Evolutionary conservation across 23 tunicate genomes (phyloP).

Genomic region (Botrylloides violaceus): DNA sequence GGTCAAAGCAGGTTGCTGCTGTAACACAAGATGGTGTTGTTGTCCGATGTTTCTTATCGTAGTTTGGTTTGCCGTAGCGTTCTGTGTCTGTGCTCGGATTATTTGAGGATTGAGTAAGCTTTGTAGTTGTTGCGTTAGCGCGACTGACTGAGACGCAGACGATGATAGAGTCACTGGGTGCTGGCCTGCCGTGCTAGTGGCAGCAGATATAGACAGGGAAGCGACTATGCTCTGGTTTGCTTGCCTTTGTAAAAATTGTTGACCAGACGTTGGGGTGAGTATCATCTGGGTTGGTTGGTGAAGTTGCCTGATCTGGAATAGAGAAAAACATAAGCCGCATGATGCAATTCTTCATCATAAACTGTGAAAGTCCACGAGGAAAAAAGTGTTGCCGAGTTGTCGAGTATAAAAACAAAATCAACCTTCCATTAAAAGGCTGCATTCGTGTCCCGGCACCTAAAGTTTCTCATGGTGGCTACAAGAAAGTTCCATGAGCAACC

Average conservation of each 20-base stretch:
- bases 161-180: slow-evolving; percentile 15
- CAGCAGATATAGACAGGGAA: slow-evolving; percentile 17
- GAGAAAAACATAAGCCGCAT: not conserved
- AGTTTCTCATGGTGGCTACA: too few species aligned
- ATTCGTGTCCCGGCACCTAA: too few species aligned
- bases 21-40: slow-evolving; percentile 3
- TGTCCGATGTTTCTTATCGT: slow-evolving; percentile 1
- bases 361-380: not conserved
- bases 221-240: not conserved
- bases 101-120: slow-evolving; percentile 7
- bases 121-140: slow-evolving; percentile 15
- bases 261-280: slow-evolving; percentile 9
- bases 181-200: not conserved
- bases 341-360: not conserved
- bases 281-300: slow-evolving; percentile 24
- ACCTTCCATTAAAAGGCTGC: too few species aligned
- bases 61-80: not conserved
- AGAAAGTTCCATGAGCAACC: too few species aligned
- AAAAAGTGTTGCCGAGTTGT: too few species aligned
- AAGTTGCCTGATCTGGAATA: slow-evolving; percentile 10
- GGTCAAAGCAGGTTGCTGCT: not conserved
- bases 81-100: not conserved
- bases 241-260: slow-evolving; percentile 11
- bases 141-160: not conserved
- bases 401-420: too few species aligned